A percentile compares a stretch with the other conserved stretches of the same genome.
These are phyloP conservation scores for Entomobrya proxima DNA, from an alignment of 2,888 invertebrate species.

Conservation along the genomic window DNA sequence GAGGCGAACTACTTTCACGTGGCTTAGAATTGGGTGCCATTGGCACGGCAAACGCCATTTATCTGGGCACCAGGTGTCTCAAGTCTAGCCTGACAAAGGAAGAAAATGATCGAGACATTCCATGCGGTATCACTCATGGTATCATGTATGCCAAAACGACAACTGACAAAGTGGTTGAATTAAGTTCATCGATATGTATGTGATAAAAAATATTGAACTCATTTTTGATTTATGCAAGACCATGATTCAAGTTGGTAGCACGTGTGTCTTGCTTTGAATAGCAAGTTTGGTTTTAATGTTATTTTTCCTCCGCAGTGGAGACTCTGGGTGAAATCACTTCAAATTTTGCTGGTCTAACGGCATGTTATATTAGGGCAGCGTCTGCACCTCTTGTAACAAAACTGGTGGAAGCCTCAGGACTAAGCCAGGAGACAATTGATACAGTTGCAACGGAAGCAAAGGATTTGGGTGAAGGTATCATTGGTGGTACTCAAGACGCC, in stretches of 20 bases:
- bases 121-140: neutral
- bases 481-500: conserved; percentile 25
- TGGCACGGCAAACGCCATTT: conserved; percentile 30
- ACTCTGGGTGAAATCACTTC: conserved; percentile 24
- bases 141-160: conserved; percentile 23
- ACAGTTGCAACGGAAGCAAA: conserved; percentile 26
- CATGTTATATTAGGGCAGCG: conserved; percentile 7
- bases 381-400: neutral
- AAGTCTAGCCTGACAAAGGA: conserved; percentile 17
- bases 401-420: conserved; percentile 1
- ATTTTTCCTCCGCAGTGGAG: conserved; percentile 1
- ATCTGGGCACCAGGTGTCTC: conserved; percentile 25
- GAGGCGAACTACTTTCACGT: conserved; percentile 54
- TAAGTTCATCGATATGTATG: conserved; percentile 61
- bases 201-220: conserved; percentile 1
- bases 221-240: neutral
- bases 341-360: conserved; percentile 34
- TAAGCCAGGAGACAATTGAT: conserved; percentile 8
- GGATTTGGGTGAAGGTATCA: conserved; percentile 39
- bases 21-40: conserved; percentile 54
- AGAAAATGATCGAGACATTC: conserved; percentile 37
- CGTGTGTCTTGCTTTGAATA: neutral
- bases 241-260: neutral
- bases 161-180: conserved; percentile 62
- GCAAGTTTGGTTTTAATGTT: neutral